Evolutionary conservation across 35 echinoderm and acorn worm species (phyloP), one percentile per base, ranked within the genome.

Genomic region (Lytechinus pictus): DNA sequence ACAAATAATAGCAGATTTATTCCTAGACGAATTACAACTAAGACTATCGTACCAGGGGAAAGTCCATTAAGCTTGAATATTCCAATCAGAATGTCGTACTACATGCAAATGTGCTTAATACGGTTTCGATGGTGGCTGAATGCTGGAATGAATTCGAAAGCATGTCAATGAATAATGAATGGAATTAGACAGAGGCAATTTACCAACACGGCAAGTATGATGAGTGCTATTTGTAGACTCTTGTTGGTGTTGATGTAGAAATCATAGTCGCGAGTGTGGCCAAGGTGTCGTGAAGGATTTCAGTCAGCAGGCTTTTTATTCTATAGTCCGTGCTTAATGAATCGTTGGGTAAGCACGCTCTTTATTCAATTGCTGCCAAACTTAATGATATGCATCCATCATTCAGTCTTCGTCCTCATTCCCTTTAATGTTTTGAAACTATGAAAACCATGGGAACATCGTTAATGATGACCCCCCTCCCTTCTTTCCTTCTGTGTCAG

Each of bases 321-420:
- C 9, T 58, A 7, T 58, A 24, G 66, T 14, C 66, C 66, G 66
- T 79, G 66, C 8, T 79, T 79, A 79, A 79, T 79, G 66, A 79
- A 79, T 79, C 66, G 66, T 79, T 79, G 14, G 19, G 66, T 19
- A 79, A 79, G 66, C 66, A 79, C 66, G 66, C 66, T 79, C 66
- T 79, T 79, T 24, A 24, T 79, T 79, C 66, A 79, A 79, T 79
- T n/a, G 66, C 66, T 79, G 66, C n/a, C 66, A 79, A 79, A 79
- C 66, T 24, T 79, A 79, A 79, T 79, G 66, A 79, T 79, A 79
- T n/a, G 21, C 16, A 79, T 19, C 66, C 66, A 79, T 79, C 14
- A 79, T 79, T 79, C 6, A 79, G 33, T 44, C 66, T 24, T 24
- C n/a, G 21, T 0, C 21, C 33, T 44, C 21, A 79, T 79, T 79